These are phyloP conservation scores for Micromys minutus DNA, from an alignment of 2,113 vertebrate species.

Conservation along the genomic window DNA sequence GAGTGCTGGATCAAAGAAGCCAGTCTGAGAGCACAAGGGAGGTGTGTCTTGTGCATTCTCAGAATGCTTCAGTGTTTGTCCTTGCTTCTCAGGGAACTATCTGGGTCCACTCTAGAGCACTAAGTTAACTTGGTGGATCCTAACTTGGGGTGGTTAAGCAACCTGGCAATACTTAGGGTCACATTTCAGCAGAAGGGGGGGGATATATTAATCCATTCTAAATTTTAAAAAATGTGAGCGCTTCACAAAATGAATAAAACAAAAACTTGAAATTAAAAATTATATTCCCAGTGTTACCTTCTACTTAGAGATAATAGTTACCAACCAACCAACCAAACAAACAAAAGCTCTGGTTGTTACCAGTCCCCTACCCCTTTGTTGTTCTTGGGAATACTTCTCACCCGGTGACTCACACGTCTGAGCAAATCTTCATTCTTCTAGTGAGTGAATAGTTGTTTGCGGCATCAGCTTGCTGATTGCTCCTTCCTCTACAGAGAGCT, in stretches of 20 bases:
- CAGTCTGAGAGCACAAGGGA: background rate
- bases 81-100: background rate
- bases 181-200: background rate
- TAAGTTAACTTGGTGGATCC: background rate
- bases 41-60: background rate
- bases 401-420: background rate
- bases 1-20: background rate
- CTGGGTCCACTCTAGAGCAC: background rate
- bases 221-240: constrained; percentile 29
- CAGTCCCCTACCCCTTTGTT: background rate
- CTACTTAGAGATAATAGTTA: background rate
- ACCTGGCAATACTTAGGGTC: background rate
- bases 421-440: background rate
- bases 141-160: background rate
- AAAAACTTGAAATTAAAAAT: background rate
- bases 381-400: background rate
- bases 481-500: no score
- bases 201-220: background rate
- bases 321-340: background rate
- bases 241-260: background rate
- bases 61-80: background rate
- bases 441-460: background rate
- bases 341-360: no score
- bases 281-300: background rate
- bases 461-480: background rate